Evolutionary conservation across 2,113 vertebrate species (phyloP), one percentile per base, ranked within the genome.

Genomic region (Hyperopisus bebe): DNA sequence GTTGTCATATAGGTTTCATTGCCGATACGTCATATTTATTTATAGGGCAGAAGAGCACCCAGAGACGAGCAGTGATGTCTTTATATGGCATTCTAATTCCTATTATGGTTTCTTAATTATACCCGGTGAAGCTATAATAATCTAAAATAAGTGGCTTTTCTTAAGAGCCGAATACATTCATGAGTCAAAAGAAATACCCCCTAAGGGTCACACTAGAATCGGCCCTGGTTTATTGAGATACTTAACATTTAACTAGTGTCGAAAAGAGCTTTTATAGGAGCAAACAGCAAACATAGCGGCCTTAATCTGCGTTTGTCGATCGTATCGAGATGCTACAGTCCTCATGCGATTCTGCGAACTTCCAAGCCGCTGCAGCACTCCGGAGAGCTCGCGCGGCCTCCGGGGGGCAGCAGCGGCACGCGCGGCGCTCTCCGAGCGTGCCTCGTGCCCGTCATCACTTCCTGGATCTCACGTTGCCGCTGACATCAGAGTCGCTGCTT

Each of bases 401-500:
- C n/a, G 24, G 89, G 48, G 77, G 89, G 89, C 89, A 85, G 89
- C 77, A 89, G 51, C 35, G 21, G 48, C 80, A 85, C 80, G 53
- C 89, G 21, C 74, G 50, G 31, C 5, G 47, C 19, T 48, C 15
- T 6, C 62, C 31, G 8, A 39, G 39, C 51, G 5, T 21, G n/a
- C 77, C 77, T 39, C 31, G 21, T 15, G 50, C 77, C 88, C 88
- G 77, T 62, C 88, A 84, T 39, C 77, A 47, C 55, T 89, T 89
- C 89, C 89, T 89, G 89, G 89, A 89, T 55, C 80, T 85, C 88
- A 55, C 53, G 89, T 46, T 85, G 80, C 80, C 24, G 80, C 80
- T 85, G 89, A 89, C 89, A 62, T 89, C 89, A 89, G 89, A 89
- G 35, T 44, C 77, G 53, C 31, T 27, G 89, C 51, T 89, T 48